A percentile compares a stretch with the other conserved stretches of the same genome.
These are phyloP conservation scores for Labroides dimidiatus DNA, from an alignment of 2,797 vertebrate species.

Conservation along the genomic window DNA sequence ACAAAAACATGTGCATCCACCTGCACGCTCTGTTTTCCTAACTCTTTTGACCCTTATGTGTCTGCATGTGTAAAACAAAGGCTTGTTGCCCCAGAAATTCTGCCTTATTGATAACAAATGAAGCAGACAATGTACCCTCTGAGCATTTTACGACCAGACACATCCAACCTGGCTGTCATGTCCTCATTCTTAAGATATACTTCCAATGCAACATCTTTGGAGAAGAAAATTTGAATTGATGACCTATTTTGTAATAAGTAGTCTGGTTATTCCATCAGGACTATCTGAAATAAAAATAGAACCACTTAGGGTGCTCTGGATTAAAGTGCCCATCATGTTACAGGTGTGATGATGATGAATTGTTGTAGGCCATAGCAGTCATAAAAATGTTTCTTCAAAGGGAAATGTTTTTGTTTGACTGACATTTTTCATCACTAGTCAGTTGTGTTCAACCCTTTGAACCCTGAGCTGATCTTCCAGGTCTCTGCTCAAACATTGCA, in stretches of 20 bases:
- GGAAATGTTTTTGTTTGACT: too few relatives aligned
- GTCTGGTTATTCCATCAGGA: conserved; percentile 65
- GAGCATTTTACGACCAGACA: neutral
- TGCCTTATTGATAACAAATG: conserved; percentile 10
- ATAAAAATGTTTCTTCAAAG: too few relatives aligned
- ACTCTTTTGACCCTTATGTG: conserved; percentile 21
- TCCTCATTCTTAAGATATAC: conserved; percentile 39
- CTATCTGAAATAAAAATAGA: conserved; percentile 53
- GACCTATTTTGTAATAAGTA: conserved; percentile 66
- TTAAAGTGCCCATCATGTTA: conserved; percentile 28
- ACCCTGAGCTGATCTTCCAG: too few relatives aligned
- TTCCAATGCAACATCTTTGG: conserved; percentile 38
- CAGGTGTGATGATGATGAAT: conserved; percentile 8
- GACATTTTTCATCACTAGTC: too few relatives aligned
- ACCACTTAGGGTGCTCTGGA: conserved; percentile 53
- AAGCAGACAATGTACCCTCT: neutral
- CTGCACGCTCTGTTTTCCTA: conserved; percentile 6
- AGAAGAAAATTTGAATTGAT: conserved; percentile 39
- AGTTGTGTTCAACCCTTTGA: too few relatives aligned
- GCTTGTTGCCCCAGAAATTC: conserved; percentile 4
- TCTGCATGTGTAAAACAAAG: conserved; percentile 15
- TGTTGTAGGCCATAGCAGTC: too few relatives aligned
- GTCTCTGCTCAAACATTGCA: too few relatives aligned
- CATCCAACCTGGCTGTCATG: conserved; percentile 27
- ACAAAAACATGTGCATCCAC: neutral